These are phyloP conservation scores for Podilymbus podiceps DNA, from an alignment of 2,113 vertebrate species.

Conservation along the genomic window DNA sequence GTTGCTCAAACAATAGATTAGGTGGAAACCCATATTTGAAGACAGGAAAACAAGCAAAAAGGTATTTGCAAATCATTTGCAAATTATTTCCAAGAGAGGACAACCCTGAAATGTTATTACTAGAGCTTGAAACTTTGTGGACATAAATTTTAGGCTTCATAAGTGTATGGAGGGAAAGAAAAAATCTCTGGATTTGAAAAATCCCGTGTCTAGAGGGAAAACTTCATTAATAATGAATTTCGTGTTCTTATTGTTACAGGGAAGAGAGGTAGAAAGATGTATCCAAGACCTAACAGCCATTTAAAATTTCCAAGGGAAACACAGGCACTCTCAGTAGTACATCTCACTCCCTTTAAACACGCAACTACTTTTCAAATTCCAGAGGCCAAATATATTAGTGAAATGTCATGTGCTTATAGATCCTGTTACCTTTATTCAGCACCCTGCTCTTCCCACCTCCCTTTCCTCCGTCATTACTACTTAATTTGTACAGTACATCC, in stretches of 20 bases:
- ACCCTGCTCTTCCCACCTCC: background rate
- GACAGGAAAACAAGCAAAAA: background rate
- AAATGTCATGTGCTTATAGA: conserved; percentile 51
- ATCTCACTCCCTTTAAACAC: background rate
- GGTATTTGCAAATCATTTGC: background rate
- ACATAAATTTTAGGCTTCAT: background rate
- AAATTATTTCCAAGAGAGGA: background rate
- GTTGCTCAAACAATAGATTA: background rate
- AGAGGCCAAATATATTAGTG: conserved; percentile 7
- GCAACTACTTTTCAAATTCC: conserved; percentile 43
- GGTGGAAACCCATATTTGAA: background rate
- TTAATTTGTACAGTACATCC: conserved; percentile 37
- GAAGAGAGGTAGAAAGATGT: background rate
- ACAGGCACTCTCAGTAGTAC: background rate
- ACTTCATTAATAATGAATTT: background rate
- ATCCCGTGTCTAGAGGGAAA: background rate
- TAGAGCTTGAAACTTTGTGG: background rate
- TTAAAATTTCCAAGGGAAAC: background rate
- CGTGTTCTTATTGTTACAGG: background rate
- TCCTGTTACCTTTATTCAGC: conserved; percentile 39
- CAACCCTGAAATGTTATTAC: background rate
- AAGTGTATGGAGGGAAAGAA: background rate
- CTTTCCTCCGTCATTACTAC: conserved; percentile 14
- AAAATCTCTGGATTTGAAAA: background rate
- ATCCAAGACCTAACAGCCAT: background rate